These are phyloP conservation scores for Stenoptilia bipunctidactyla DNA, from an alignment of 2,888 invertebrate genomes.

Conservation along the genomic window DNA sequence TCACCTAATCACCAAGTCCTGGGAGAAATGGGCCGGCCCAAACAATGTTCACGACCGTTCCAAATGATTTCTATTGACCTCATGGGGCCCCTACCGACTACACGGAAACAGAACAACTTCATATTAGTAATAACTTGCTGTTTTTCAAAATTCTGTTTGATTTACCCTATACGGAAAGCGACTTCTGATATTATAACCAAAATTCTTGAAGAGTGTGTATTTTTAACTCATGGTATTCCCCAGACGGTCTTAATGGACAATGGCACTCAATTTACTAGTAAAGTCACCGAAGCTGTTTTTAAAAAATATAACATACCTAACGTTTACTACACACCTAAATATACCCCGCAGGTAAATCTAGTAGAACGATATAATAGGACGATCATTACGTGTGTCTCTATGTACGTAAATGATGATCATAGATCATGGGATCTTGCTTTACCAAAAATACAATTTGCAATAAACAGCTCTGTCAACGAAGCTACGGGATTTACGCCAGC, in stretches of 20 bases:
- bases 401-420: constrained; percentile 3
- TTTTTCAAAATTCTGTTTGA: constrained; percentile 5
- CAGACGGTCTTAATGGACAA: constrained; percentile 20
- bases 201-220: constrained; percentile 16
- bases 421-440: constrained; percentile 2
- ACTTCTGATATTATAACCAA: constrained; percentile 12
- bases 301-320: constrained; percentile 18
- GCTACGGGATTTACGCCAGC: no score
- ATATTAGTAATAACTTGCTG: constrained; percentile 17
- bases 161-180: constrained; percentile 15
- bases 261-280: constrained; percentile 18
- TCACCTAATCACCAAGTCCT: constrained; percentile 9
- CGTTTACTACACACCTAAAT: constrained; percentile 11
- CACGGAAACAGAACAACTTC: constrained; percentile 11
- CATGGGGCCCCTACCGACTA: constrained; percentile 17
- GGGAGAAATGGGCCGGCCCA: constrained; percentile 18
- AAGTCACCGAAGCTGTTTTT: constrained; percentile 5
- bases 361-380: no score
- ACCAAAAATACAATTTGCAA: constrained; percentile 9
- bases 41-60: constrained; percentile 17
- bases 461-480: no score
- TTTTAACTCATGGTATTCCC: constrained; percentile 21
- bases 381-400: background rate
- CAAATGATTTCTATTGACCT: constrained; percentile 17
- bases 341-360: no score